Percentiles rank a stretch among this genome's conserved stretches.
Conservation (phyloP, 2,888 invertebrate species). For the Trichogramma dendrolimi region DNA sequence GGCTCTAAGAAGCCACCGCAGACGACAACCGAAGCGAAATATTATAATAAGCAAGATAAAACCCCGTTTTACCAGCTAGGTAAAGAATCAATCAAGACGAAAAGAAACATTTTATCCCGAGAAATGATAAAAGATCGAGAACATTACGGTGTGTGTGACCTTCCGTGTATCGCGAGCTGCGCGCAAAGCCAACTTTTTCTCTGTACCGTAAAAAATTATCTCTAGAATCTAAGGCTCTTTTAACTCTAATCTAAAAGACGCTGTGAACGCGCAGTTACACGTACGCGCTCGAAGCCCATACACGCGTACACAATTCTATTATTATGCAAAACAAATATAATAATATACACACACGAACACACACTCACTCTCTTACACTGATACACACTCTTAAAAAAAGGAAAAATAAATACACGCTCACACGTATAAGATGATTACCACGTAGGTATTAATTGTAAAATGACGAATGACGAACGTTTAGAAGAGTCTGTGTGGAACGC, state of each 20-base stretch:
- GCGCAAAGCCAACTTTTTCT: too few relatives aligned
- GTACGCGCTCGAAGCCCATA: too few relatives aligned
- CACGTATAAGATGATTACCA: neutral
- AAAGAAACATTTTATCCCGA: too few relatives aligned
- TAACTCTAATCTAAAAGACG: neutral
- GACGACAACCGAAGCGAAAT: neutral
- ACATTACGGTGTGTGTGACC: too few relatives aligned
- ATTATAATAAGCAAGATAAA: neutral
- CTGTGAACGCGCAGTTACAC: slow-evolving; percentile 5
- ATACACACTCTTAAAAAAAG: neutral
- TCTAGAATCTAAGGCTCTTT: too few relatives aligned
- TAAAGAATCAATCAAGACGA: too few relatives aligned
- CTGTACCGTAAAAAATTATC: too few relatives aligned
- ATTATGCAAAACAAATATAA: too few relatives aligned
- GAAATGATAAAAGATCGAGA: too few relatives aligned
- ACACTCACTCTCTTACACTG: neutral
- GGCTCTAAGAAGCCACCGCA: neutral
- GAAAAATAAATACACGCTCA: slow-evolving; percentile 3
- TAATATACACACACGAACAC: slow-evolving; percentile 2
- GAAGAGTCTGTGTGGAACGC: slow-evolving; percentile 10
- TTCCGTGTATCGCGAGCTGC: too few relatives aligned
- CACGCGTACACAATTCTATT: too few relatives aligned
- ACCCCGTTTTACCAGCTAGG: too few relatives aligned
- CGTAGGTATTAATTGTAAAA: slow-evolving; percentile 19
- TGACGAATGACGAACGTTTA: slow-evolving; percentile 5